A percentile compares a stretch with the other conserved stretches of the same genome.
These are phyloP conservation scores for Drosophila cracens DNA, from an alignment of 2,888 invertebrate genomes.

Conservation along the genomic window DNA sequence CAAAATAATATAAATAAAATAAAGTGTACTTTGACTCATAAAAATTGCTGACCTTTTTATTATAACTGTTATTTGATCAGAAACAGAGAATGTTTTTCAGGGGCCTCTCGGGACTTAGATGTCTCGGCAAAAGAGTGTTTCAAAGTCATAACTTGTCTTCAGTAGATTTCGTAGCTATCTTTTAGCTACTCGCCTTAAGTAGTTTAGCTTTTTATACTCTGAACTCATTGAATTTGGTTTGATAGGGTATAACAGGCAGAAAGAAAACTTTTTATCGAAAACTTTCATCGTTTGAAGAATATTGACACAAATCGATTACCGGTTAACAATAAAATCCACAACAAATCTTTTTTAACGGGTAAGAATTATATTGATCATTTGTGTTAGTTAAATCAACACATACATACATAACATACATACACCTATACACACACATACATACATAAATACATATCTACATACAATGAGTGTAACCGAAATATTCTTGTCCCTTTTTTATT, in stretches of 20 bases:
- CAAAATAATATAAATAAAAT: background rate
- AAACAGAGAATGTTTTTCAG: background rate
- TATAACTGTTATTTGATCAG: background rate
- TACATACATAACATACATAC: too few relatives aligned
- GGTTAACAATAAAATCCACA: rapidly evolving
- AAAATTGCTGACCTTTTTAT: background rate
- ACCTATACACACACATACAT: too few relatives aligned
- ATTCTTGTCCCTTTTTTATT: background rate
- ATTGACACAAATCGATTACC: too few relatives aligned
- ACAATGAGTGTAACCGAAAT: background rate
- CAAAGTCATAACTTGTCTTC: background rate
- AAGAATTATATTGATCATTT: too few relatives aligned
- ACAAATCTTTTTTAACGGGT: too few relatives aligned
- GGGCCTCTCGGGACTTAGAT: background rate
- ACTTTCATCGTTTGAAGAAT: too few relatives aligned
- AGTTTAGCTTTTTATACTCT: conserved; percentile 13
- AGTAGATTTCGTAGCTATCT: background rate
- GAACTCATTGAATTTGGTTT: too few relatives aligned
- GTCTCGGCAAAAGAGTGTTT: background rate
- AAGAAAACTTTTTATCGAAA: too few relatives aligned
- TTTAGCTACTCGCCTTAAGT: conserved; percentile 18
- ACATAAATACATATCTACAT: background rate
- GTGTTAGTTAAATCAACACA: too few relatives aligned
- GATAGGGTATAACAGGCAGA: too few relatives aligned
- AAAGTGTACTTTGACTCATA: background rate